Evolutionary conservation across 2,888 invertebrate genomes (phyloP).

Genomic region (Apomyelois bistriatella): DNA sequence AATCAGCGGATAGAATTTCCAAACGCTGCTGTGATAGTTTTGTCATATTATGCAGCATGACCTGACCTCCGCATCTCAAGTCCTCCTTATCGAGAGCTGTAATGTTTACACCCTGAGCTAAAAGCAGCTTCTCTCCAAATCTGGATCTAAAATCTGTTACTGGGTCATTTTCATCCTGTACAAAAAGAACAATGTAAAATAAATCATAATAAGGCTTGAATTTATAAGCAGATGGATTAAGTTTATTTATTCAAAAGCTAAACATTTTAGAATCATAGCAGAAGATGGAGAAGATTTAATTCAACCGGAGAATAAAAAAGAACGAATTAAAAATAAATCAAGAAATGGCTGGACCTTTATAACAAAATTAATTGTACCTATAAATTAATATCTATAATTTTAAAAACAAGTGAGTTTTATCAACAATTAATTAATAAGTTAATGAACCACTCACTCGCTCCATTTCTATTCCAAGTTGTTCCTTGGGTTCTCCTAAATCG

Average conservation of each 20-base stretch:
- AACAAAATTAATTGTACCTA: no score
- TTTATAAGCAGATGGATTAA: no score
- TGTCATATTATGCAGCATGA: conserved; percentile 83
- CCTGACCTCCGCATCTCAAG: conserved; percentile 86
- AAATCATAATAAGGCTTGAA: no score
- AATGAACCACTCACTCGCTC: conserved; percentile 68
- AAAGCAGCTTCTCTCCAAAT: conserved; percentile 83
- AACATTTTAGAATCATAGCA: no score
- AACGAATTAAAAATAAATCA: no score
- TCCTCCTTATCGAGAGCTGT: conserved; percentile 87
- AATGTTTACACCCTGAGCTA: conserved; percentile 84
- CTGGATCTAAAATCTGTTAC: conserved; percentile 87
- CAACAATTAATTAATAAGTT: not conserved
- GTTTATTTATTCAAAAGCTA: no score
- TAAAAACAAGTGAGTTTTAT: no score
- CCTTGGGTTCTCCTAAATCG: conserved; percentile 86
- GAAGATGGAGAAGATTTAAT: no score
- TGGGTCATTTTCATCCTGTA: conserved; percentile 84
- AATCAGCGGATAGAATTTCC: conserved; percentile 82
- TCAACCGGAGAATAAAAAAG: no score
- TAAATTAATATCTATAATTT: no score
- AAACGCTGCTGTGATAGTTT: conserved; percentile 76
- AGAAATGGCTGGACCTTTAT: no score
- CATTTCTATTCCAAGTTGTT: conserved; percentile 88
- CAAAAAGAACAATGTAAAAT: not conserved